Conservation (phyloP, 2,797 vertebrate species). For the Sciurus carolinensis region DNA sequence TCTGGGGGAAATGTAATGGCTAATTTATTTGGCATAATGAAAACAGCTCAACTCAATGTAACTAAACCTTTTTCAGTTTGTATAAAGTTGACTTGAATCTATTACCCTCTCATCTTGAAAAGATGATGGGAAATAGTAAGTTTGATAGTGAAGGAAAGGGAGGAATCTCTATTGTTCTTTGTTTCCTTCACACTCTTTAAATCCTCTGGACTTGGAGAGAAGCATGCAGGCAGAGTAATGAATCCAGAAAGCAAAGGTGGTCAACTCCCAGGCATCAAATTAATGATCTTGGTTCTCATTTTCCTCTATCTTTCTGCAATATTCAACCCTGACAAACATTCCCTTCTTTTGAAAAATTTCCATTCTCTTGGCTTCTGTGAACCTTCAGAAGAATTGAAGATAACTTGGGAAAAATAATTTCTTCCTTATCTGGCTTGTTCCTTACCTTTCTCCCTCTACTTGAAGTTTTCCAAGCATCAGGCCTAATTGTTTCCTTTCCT, state of each 20-base stretch:
- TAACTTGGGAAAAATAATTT: not conserved
- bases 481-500: not conserved
- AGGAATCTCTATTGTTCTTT: not conserved
- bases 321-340: not conserved
- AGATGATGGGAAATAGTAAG: not conserved
- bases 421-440: not conserved
- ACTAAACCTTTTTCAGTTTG: constrained; percentile 26
- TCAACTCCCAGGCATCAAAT: not conserved
- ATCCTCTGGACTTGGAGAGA: not conserved
- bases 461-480: not conserved
- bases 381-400: constrained; percentile 5
- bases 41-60: not conserved
- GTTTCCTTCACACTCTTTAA: not conserved
- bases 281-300: not conserved
- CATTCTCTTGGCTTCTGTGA: constrained; percentile 30
- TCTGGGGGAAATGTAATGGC: not conserved
- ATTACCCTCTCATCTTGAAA: constrained; percentile 36
- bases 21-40: constrained; percentile 45
- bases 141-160: not conserved
- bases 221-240: not conserved
- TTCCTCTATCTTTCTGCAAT: not conserved
- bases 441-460: not conserved
- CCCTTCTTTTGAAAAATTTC: constrained; percentile 36
- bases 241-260: not conserved
- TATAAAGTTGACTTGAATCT: constrained; percentile 57